Base-by-base conservation (phyloP, 1,140 invertebrate genomes). In the Brachionus angularis region DNA sequence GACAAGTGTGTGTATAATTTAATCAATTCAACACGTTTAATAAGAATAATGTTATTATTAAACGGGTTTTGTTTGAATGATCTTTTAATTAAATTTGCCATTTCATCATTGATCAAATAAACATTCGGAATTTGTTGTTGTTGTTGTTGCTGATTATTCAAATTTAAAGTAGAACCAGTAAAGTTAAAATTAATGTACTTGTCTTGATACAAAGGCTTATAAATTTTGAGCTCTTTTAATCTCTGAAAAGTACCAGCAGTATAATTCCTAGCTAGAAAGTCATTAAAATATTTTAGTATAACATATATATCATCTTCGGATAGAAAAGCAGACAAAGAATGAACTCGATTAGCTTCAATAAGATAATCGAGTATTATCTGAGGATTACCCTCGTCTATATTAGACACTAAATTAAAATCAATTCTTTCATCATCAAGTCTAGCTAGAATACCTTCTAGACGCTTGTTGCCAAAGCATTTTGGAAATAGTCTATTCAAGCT, bases 271-370 rank as follows among this genome's bases (percentile, higher is more conserved):
- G 34, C 47, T 12, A 70, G 10, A 53, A 70, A 70, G 31, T 71
- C 70, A 33, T 71, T 58, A 21, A 71, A 71, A 29, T 71, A 71
- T 44, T 53, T 55, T 2, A 71, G 14, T 29, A 71, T 12, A 21
- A 71, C 49, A 55, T 42, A 33, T 46, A 49, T 58, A 21, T 71
- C 50, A 42, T 71, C 49, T 14, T 71, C 52, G n/a, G 29, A 39
- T 16, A 71, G 31, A 47, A 55, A 55, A 36, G 44, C 18, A n/a
- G 23, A 47, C n/a, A 71, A 27, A n/a, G 49, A 50, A 29, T 53
- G 49, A 8, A 44, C 34, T 29, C 49, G 49, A 31, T 71, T 58
- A 12, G 47, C 29, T 25, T 39, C 34, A 18, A 71, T 25, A 14
- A 71, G 18, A 52, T 49, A 71, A 12, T 71, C 70, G 5, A 71